Base-by-base conservation (phyloP, 2,888 invertebrate genomes). In the Cistogaster globosa region DNA sequence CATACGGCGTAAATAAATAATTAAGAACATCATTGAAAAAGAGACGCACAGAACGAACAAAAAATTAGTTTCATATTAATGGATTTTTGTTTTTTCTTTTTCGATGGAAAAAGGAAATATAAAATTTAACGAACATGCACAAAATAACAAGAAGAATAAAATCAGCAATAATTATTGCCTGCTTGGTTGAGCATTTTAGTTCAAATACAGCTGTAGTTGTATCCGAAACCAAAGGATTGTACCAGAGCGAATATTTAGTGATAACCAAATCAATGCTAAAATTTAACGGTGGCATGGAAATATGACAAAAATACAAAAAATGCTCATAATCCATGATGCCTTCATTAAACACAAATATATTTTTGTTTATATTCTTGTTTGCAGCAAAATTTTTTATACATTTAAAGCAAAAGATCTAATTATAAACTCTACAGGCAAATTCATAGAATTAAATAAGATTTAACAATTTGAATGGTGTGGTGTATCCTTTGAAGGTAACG, bases 71-170 rank as follows among this genome's bases (percentile, higher is more conserved):
- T 36, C 38, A 75, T 62, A 69, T 48, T 75, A 75, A 69, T 81
- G 80, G 74, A 75, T 81, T 51, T 62, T 57, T 63, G n/a, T n/a
- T n/a, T 32, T 51, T 58, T 32, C n/a, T 1, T 26, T 22, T 72
- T n/a, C 42, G 36, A 36, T 36, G 75, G 48, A 69, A 81, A 8
- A 75, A 51, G 69, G 81, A 81, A 57, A 69, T 81, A 75, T 72
- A 69, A 81, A 81, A 69, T 75, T 80, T 74, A 74, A 71, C 67
- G 80, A 67, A 68, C 74, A 80, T 74, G 67, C 67, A 74, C 60
- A 74, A 74, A 80, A 72, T 67, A 67, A 67, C 42, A 65, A 68
- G 45, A 57, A 51, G 36, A 72, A 51, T 38, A 62, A 18, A 45
- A 57, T 58, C 58, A 71, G 57, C 58, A 58, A 32, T 45, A 71